Evolutionary conservation across 2,888 invertebrate species (phyloP), one percentile per base, ranked within the genome.

Genomic region (Chorisops tibialis): DNA sequence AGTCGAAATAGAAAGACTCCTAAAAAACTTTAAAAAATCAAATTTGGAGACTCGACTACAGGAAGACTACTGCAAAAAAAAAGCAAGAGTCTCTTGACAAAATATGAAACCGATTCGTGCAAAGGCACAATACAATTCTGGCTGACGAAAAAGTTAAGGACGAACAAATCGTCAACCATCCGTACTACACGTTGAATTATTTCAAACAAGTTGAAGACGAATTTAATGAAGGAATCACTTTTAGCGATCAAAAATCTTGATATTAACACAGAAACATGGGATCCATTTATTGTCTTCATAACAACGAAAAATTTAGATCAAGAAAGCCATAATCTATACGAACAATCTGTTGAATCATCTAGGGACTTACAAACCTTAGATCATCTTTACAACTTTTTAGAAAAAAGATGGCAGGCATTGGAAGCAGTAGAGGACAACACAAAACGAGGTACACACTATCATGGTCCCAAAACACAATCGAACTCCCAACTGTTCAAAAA

Each of bases 211-310:
- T 16, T 12, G 4, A 41, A 41, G 41, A 41, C 2, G 41, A 41
- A 9, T 41, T 14, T 16, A 12, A 30, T 14, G 6, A 51, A n/a
- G 18, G 51, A 51, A 51, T 51, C 3, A 14, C 30, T 51, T 4
- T 12, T 24, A 11, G 51, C 51, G 2, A 11, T 51, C 7, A 24
- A 35, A 6, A 51, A 51, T 14, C n/a, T 51, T 30, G 35, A 51
- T 11, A 35, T 51, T n/a, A 11, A 51, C 12, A 51, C 51, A 6
- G n/a, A 51, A 11, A 16, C 12, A 11, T 51, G 51, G 51, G 51
- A 51, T 51, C 37, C 37, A 2, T 30, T 51, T 14, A 4, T 51
- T 7, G 30, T 24, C 24, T 5, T 35, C 37, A 2, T 35, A 18
- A 35, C 30, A 18, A 16, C 22, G 2, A 11, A 51, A 35, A 24